Evolutionary conservation across 2,888 invertebrate species (phyloP).

Genomic region (Urechis unicinctus): DNA sequence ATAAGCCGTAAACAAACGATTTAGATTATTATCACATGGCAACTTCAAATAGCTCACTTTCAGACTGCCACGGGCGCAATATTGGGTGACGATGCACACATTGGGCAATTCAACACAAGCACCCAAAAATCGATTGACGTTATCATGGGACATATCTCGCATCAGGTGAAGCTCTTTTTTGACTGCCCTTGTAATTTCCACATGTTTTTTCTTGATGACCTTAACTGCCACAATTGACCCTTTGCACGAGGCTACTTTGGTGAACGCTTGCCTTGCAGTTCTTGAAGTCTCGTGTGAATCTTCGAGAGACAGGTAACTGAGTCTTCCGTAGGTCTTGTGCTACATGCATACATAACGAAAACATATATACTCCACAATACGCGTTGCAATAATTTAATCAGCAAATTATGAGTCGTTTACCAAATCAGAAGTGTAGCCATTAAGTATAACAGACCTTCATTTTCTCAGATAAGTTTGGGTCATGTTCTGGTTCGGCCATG

Average conservation of each 20-base stretch:
- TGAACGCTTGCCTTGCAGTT: slow-evolving; percentile 3
- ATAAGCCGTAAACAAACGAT: no score
- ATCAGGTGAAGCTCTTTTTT: slow-evolving; percentile 44
- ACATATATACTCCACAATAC: no score
- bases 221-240: slow-evolving; percentile 70
- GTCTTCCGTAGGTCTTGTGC: slow-evolving; percentile 6
- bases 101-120: slow-evolving; percentile 37
- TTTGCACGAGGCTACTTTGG: slow-evolving; percentile 36
- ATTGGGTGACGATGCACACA: slow-evolving; percentile 43
- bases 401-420: no score
- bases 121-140: slow-evolving; percentile 46
- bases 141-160: slow-evolving; percentile 47
- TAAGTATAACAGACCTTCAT: slow-evolving; percentile 1
- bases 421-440: not conserved
- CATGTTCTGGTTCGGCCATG: slow-evolving; percentile 9
- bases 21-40: no score
- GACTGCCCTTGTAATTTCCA: slow-evolving; percentile 34
- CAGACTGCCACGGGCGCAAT: slow-evolving; percentile 42
- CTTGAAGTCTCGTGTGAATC: slow-evolving; percentile 7
- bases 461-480: slow-evolving; percentile 3
- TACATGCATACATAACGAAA: not conserved
- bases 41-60: slow-evolving; percentile 34
- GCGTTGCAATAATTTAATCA: no score
- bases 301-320: slow-evolving; percentile 13
- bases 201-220: slow-evolving; percentile 53